Evolutionary conservation across 2,797 vertebrate genomes (phyloP), one percentile per base, ranked within the genome.

Genomic region (Cossypha heuglini): DNA sequence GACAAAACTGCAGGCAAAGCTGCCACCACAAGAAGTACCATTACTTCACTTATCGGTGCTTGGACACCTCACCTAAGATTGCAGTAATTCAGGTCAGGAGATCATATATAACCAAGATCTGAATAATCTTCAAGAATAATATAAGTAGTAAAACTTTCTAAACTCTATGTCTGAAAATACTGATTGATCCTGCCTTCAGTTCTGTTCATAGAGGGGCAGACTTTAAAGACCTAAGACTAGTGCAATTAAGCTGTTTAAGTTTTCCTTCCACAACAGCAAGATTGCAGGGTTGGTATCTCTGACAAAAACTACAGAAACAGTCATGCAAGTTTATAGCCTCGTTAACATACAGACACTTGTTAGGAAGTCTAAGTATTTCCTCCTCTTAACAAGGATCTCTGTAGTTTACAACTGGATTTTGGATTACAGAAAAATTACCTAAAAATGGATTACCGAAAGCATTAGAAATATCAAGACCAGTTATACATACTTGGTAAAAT

Each of bases 11-110:
- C 1, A 26, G 78, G 42, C 29, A 74, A 90, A 81, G 25, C 26
- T 57, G 37, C 29, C 31, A 83, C 20, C n/a, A 68, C 24, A 74
- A 67, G 29, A 71, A 11, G 4, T 16, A 40, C 16, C 57, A 46
- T 6, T 33, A 80, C 6, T 17, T 61, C 35, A 35, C 31, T 1
- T 0, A 14, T 17, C 58, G 81, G 14, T 11, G 24, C 31, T 72
- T 7, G 0, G 1, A 59, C 31, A 68, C 6, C 18, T 68, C 5
- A 8, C 5, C 59, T 31, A 38, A 51, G 29, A 35, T 0, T 31
- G 22, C 35, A 85, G 16, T 38, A 79, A 74, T 38, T 35, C 26
- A 46, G 0, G 7, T 16, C 35, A 67, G 59, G 11, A 84, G 45
- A 9, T 6, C 46, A 14, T 10, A 48, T 1, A 7, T 26, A 54